These are phyloP conservation scores for Tenthredo mesomela DNA, from an alignment of 2,888 invertebrate genomes.

Conservation along the genomic window DNA sequence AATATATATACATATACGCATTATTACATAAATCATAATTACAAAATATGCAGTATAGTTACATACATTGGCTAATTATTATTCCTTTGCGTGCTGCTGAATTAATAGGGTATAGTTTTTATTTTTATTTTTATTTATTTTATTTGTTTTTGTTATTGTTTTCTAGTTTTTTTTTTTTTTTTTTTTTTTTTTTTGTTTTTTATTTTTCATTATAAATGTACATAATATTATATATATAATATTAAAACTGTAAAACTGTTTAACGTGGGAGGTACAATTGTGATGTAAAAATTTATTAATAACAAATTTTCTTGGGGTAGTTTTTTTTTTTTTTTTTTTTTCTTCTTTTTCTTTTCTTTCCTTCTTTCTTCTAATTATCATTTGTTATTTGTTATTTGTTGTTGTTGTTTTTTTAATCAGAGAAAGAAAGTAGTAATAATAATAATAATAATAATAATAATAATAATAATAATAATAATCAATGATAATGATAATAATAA, in stretches of 20 bases:
- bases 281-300: constrained; percentile 3
- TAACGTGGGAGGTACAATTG: constrained; percentile 13
- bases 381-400: no score
- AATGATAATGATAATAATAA: neutral
- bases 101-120: neutral
- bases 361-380: neutral
- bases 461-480: no score
- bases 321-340: neutral
- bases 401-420: neutral
- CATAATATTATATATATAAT: neutral
- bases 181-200: neutral
- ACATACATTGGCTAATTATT: neutral
- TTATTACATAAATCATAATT: constrained; percentile 7
- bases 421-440: neutral
- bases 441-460: neutral
- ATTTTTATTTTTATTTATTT: neutral
- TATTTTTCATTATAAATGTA: neutral
- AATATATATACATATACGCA: neutral
- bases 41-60: constrained; percentile 21
- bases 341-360: neutral
- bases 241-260: constrained; percentile 5
- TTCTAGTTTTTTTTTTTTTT: neutral
- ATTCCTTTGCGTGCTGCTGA: constrained; percentile 3
- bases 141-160: neutral
- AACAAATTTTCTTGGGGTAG: neutral